Conservation (phyloP, 2,113 vertebrate species). For the Corythornis cristatus region DNA sequence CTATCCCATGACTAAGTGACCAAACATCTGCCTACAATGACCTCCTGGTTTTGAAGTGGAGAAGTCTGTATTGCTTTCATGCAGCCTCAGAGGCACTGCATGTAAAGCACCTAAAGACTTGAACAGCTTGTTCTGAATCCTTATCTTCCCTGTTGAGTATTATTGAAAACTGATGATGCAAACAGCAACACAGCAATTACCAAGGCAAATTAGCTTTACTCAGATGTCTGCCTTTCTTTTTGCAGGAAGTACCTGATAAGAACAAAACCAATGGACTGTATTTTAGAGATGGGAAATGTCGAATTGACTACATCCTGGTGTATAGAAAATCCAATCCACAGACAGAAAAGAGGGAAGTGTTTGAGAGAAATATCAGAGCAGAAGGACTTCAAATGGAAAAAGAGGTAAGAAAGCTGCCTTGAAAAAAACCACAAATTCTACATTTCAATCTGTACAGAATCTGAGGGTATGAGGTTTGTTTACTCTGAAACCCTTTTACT, state of each 20-base stretch:
- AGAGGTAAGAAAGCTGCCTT: slow-evolving; percentile 77
- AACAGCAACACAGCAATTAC: neutral
- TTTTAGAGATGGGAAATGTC: slow-evolving; percentile 90
- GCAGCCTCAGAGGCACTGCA: neutral
- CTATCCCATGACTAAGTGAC: neutral
- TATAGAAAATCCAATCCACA: slow-evolving; percentile 89
- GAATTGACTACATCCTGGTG: slow-evolving; percentile 92
- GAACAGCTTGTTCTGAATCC: neutral
- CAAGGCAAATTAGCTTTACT: neutral
- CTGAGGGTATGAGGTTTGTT: neutral
- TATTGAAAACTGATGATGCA: neutral
- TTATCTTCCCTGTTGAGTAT: neutral
- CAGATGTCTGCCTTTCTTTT: slow-evolving; percentile 35
- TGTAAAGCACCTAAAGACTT: neutral
- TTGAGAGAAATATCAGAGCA: slow-evolving; percentile 92
- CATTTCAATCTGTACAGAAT: neutral
- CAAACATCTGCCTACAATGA: neutral
- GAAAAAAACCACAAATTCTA: neutral
- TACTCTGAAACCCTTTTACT: neutral
- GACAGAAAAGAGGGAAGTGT: slow-evolving; percentile 90
- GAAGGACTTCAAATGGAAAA: slow-evolving; percentile 94
- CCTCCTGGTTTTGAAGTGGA: neutral
- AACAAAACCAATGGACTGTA: slow-evolving; percentile 84
- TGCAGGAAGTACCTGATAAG: slow-evolving; percentile 78
- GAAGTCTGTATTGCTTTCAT: neutral